Evolutionary conservation across 2,113 vertebrate species (phyloP).

Genomic region (Lepisosteus oculatus): DNA sequence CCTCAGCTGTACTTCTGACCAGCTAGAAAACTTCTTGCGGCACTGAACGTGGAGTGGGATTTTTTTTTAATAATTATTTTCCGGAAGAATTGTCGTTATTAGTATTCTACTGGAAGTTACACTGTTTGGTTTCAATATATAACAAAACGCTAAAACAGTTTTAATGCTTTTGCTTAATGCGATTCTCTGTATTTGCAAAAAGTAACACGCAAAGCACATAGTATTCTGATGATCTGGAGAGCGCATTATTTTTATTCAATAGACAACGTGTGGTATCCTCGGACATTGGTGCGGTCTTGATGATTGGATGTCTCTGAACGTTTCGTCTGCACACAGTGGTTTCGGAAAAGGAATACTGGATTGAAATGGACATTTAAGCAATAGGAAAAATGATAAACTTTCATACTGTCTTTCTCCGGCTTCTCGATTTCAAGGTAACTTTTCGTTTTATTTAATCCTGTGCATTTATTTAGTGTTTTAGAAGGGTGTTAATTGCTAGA

Average conservation of each 20-base stretch:
- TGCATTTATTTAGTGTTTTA: too few species aligned
- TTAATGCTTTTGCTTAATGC: too few species aligned
- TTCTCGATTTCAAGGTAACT: conserved; percentile 6
- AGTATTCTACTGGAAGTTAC: not conserved
- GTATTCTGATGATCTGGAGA: not conserved
- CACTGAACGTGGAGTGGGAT: too few species aligned
- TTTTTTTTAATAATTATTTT: too few species aligned
- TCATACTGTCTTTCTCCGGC: conserved; percentile 4
- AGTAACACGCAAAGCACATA: not conserved
- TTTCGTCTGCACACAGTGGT: not conserved
- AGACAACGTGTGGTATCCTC: not conserved
- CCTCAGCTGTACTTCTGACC: too few species aligned
- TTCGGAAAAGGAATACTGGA: not conserved
- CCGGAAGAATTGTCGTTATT: too few species aligned
- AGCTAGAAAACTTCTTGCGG: too few species aligned
- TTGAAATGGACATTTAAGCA: conserved; percentile 11
- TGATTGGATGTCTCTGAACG: not conserved
- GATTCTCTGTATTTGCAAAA: not conserved
- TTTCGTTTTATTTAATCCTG: conserved; percentile 3
- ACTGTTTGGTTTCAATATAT: not conserved
- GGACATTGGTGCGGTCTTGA: not conserved
- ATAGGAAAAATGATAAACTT: conserved; percentile 14
- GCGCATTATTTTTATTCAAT: not conserved
- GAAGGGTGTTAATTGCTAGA: too few species aligned
- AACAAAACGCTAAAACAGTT: too few species aligned